Base-by-base conservation (phyloP, 2,113 vertebrate species). In the Lichenostomus cassidix region DNA sequence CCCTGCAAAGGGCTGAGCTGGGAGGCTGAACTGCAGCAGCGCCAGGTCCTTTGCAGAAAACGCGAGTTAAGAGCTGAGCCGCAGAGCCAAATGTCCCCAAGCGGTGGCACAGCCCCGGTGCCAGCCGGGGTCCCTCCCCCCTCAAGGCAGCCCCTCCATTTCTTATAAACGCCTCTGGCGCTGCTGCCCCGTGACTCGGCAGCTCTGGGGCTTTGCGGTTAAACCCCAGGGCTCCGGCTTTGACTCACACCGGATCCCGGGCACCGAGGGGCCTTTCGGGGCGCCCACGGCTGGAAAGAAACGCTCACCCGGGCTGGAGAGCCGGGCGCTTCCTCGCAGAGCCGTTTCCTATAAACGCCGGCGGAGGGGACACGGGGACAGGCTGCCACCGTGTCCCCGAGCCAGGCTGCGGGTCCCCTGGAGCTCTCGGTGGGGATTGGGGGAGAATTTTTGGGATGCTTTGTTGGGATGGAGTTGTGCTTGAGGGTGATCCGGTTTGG, bases 331-430 rank as follows among this genome's bases (percentile, higher is more conserved):
- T 97, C 97, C 97, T 96, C 65, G 90, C 95, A 92, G 91, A 39
- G n/a, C 95, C 83, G 65, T 98, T 98, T 98, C 98, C 98, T 97
- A 97, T 98, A 98, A 98, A 98, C 95, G 20, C 73, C 39, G 13
- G 2, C 0, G 5, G 74, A 67, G 76, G 24, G 62, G 81, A 93
- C 21, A 8, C 1, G 19, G 25, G 62, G 81, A 93, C 21, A 8
- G 0, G 16, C 5, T 1, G 46, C 29, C 5, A 1, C 12, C 5
- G 12, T 0, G 1, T 11, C 14, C 59, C 65, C 0, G 17, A 7
- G n/a, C 18, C 4, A 0, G 8, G 46, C 47, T 1, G 5, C 52
- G 42, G 31, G 19, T 20, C 14, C 10, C 6, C 17, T 0, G 68
- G 37, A 37, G 24, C 35, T 11, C 7, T 8, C 28, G 2, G 0